Evolutionary conservation across 2,888 invertebrate genomes (phyloP).

Genomic region (Acanthoscelides obtectus): DNA sequence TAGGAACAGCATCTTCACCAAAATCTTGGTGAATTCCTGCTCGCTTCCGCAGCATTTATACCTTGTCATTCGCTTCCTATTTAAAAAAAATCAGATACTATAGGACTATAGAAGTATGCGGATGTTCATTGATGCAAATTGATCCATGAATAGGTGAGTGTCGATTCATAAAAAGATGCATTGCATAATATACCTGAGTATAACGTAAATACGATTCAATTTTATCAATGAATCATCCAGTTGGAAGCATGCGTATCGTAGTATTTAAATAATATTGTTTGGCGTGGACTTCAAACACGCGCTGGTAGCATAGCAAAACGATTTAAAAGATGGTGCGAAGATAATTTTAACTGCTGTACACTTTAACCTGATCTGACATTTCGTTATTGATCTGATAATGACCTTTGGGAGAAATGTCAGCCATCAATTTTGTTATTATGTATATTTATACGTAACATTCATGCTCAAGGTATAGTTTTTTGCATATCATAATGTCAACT

Average conservation of each 20-base stretch:
- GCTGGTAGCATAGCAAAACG: background rate
- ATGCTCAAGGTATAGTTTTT: background rate
- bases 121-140: background rate
- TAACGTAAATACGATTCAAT: background rate
- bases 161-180: background rate
- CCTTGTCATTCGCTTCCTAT: too few species aligned
- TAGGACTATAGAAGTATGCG: too few species aligned
- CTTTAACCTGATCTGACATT: background rate
- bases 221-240: background rate
- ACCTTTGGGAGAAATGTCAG: background rate
- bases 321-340: background rate
- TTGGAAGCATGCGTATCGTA: background rate
- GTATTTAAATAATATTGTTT: background rate
- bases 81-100: too few species aligned
- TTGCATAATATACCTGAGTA: background rate
- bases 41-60: too few species aligned
- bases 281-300: background rate
- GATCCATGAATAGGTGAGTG: background rate
- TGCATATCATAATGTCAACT: background rate
- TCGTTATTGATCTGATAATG: background rate
- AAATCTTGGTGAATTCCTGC: too few species aligned
- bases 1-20: too few species aligned
- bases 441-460: background rate
- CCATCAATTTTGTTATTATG: background rate
- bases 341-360: background rate